These are phyloP conservation scores for Halisarca cf. caerulea DNA, from an alignment of 37 sponge, comb jelly and placozoan species.

Conservation along the genomic window DNA sequence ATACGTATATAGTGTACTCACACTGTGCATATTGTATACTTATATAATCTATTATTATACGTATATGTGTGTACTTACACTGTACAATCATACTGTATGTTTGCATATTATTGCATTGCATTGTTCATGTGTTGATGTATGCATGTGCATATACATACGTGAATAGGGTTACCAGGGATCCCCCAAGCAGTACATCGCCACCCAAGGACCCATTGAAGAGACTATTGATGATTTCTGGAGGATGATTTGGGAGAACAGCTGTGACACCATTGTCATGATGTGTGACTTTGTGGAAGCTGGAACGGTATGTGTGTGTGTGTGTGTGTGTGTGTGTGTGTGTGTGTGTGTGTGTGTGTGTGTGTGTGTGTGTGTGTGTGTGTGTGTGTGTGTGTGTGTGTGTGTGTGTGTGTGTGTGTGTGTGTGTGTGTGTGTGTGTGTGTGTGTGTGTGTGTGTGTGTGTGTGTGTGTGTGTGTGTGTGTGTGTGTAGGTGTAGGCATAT, in stretches of 20 bases:
- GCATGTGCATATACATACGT: no score
- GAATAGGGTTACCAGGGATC: conserved; percentile 47
- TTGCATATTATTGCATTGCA: background rate
- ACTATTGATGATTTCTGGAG: conserved; percentile 66
- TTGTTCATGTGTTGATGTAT: no score
- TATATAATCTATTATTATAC: no score
- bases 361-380: background rate
- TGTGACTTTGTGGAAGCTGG: conserved; percentile 53
- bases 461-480: conserved; percentile 22
- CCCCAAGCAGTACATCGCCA: conserved; percentile 55
- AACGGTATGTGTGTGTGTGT: background rate
- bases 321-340: conserved; percentile 10
- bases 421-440: conserved; percentile 9
- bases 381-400: no score
- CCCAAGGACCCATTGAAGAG: conserved; percentile 59
- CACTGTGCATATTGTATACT: no score
- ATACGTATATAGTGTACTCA: no score
- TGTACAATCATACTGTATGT: background rate
- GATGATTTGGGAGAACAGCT: conserved; percentile 65
- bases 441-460: background rate
- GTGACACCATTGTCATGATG: conserved; percentile 48
- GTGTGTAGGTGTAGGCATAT: background rate
- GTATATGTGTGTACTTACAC: background rate
- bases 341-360: conserved; percentile 26
- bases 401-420: conserved; percentile 12